phyloP scores from a whole-genome alignment of 2,888 invertebrate species.

The Stenodema calcarata region DNA sequence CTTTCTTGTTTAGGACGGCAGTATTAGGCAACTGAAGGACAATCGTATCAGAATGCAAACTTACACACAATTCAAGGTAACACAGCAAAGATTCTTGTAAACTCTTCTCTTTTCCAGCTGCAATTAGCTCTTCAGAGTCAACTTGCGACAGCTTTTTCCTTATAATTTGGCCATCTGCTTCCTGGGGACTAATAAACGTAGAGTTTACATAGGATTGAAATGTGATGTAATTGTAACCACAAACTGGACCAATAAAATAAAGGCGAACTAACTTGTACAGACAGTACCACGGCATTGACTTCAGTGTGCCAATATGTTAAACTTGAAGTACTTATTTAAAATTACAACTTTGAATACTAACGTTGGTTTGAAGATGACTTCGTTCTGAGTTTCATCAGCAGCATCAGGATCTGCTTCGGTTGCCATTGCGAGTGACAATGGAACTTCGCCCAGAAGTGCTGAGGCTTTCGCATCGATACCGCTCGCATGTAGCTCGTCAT shows the following conservation, averaged over 20 bases:
- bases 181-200: too few species aligned
- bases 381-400: background rate
- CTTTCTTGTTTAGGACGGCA: too few species aligned
- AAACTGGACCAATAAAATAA: too few species aligned
- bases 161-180: too few species aligned
- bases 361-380: background rate
- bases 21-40: background rate
- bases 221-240: too few species aligned
- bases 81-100: constrained; percentile 68
- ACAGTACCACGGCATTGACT: too few species aligned
- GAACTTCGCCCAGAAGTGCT: background rate
- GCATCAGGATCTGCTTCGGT: background rate
- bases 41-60: constrained; percentile 40
- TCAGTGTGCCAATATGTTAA: too few species aligned
- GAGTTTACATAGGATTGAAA: too few species aligned
- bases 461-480: background rate
- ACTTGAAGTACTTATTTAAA: too few species aligned
- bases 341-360: too few species aligned
- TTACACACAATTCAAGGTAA: constrained; percentile 72
- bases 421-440: background rate
- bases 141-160: constrained; percentile 20
- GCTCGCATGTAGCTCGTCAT: constrained; percentile 1
- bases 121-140: constrained; percentile 60
- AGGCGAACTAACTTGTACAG: too few species aligned
- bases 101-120: constrained; percentile 65